A percentile compares a stretch with the other conserved stretches of the same genome.
phyloP scores from a whole-genome alignment of 2,113 vertebrate species.

The Cettia cetti region DNA sequence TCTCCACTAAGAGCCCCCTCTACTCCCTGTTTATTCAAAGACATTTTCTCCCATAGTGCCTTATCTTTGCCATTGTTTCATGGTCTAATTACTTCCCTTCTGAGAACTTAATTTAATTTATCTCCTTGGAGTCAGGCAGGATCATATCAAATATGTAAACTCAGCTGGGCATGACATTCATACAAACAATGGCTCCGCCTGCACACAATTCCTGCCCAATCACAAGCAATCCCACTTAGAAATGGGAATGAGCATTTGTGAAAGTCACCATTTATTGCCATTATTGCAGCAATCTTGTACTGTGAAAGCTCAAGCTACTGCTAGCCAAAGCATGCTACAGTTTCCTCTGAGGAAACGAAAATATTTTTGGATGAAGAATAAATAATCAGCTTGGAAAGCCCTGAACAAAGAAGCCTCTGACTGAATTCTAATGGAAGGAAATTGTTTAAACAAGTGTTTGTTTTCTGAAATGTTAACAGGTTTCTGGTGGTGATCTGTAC shows the following conservation, averaged over 20 bases:
- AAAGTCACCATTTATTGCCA: not conserved
- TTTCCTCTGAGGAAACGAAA: not conserved
- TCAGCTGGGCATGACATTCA: not conserved
- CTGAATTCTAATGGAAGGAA: not conserved
- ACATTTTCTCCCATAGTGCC: not conserved
- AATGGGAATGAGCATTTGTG: not conserved
- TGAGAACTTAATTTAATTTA: slow-evolving; percentile 53
- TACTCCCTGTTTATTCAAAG: not conserved
- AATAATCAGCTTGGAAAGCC: not conserved
- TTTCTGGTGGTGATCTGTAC: not conserved
- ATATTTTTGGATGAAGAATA: slow-evolving; percentile 5
- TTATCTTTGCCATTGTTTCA: slow-evolving; percentile 33
- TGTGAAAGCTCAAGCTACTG: not conserved
- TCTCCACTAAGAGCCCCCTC: not conserved
- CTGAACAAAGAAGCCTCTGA: not conserved
- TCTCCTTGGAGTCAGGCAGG: slow-evolving; percentile 47
- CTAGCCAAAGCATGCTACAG: not conserved
- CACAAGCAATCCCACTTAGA: not conserved
- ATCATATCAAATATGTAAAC: slow-evolving; percentile 37
- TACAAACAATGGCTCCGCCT: not conserved
- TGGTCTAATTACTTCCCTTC: slow-evolving; percentile 47
- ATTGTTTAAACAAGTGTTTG: not conserved
- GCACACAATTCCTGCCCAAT: not conserved
- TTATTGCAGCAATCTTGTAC: not conserved
- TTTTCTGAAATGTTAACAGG: not conserved